These are phyloP conservation scores for Oplegnathus fasciatus DNA, from an alignment of 2,113 vertebrate species.

Conservation along the genomic window DNA sequence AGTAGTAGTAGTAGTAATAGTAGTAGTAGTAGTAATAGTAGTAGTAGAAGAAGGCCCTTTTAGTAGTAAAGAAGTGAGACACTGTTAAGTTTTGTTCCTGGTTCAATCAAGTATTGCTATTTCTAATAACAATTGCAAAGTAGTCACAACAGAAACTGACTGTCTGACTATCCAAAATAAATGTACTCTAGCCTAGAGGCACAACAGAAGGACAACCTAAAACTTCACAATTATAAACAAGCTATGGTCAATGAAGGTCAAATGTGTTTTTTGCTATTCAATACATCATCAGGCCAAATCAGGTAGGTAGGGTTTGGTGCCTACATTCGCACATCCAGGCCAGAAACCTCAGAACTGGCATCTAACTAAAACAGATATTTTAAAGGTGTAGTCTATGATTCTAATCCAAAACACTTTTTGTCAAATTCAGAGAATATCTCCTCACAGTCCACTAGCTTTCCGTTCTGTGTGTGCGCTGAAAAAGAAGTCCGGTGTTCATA, in stretches of 20 bases:
- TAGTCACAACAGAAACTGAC: neutral
- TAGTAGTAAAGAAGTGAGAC: neutral
- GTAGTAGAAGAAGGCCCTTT: no score
- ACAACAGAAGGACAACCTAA: constrained; percentile 3
- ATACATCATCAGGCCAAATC: constrained; percentile 26
- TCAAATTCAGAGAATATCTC: no score
- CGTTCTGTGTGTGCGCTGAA: no score
- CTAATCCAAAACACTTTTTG: no score
- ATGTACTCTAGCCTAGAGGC: neutral
- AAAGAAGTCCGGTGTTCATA: no score
- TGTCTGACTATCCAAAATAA: neutral
- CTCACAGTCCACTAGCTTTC: no score
- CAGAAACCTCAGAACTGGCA: constrained; percentile 12
- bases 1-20: no score
- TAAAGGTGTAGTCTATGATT: no score
- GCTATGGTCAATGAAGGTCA: constrained; percentile 29
- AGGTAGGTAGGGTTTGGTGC: constrained; percentile 6
- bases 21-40: no score
- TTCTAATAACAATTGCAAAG: neutral
- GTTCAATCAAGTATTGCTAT: neutral
- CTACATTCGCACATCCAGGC: neutral
- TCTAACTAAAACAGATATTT: constrained; percentile 9
- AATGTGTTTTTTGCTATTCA: neutral
- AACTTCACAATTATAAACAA: constrained; percentile 14
- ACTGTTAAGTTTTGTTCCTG: neutral